Evolutionary conservation across 2,888 invertebrate species (phyloP), one percentile per base, ranked within the genome.

Genomic region (Caenorhabditis angaria): DNA sequence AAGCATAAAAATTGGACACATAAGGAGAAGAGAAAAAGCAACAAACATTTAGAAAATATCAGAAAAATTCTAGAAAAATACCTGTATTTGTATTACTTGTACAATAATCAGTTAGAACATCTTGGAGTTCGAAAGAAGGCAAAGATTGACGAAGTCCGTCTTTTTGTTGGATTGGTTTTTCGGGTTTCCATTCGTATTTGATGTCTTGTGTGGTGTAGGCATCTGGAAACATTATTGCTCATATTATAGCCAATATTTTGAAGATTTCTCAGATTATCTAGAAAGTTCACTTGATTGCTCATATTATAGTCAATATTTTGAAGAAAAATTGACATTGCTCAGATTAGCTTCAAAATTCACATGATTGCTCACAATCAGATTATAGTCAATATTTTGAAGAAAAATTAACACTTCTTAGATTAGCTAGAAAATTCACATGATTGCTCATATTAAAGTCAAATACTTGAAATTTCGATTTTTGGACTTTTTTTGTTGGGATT

Each of bases 151-250:
- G 82, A 6, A 80, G 68, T 32, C 77, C 80, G 22, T 71, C 68
- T 65, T 80, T 81, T 47, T 78, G 94, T 90, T 96, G 96, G 65
- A 96, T 95, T 1, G 96, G 96, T 89, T 95, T 94, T 32, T 93
- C 93, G 20, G 67, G 77, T 89, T 96, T 96, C 96, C 96, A 97
- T 82, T 94, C 91, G 90, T 96, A 97, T 84, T 94, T 94, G 87
- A 97, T 91, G 90, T 97, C 96, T 83, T 94, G 93, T 48, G 95
- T 96, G 55, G 97, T 96, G 93, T 97, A 97, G 78, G 97, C 97
- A 89, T 97, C 83, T 85, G 70, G 28, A 82, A 63, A 55, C n/a
- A 10, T 64, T 54, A 32, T 32, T 32, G 28, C 22, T 29, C 8
- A 5, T 4, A 5, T n/a, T n/a, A 25, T 14, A 35, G 20, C 41